These are phyloP conservation scores for Chloropsis cyanopogon DNA, from an alignment of 2,113 vertebrate genomes.

Conservation along the genomic window DNA sequence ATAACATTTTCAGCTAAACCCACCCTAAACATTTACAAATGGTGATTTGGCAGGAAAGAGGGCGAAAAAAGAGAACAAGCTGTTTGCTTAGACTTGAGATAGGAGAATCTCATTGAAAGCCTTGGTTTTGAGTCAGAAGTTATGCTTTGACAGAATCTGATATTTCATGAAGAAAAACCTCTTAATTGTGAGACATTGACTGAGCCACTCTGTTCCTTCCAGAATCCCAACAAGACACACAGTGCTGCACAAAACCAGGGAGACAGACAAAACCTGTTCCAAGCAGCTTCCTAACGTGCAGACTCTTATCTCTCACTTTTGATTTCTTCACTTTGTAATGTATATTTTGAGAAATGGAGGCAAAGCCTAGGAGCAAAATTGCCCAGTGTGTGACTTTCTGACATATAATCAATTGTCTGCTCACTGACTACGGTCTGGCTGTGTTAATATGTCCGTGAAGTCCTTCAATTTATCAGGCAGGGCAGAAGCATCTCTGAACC, in stretches of 20 bases:
- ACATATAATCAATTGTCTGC: slow-evolving; percentile 65
- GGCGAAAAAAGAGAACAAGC: neutral
- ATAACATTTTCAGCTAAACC: neutral
- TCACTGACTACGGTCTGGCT: slow-evolving; percentile 13
- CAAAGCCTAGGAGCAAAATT: slow-evolving; percentile 40
- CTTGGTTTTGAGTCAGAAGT: neutral
- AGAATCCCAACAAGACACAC: neutral
- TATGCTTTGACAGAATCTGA: neutral
- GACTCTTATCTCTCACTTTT: slow-evolving; percentile 11
- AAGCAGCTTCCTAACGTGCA: neutral
- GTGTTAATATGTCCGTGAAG: slow-evolving; percentile 48
- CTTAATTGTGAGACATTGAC: neutral
- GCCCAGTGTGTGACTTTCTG: slow-evolving; percentile 54
- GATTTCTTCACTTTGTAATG: slow-evolving; percentile 13
- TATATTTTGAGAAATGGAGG: slow-evolving; percentile 50
- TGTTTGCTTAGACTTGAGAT: neutral
- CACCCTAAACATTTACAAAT: neutral
- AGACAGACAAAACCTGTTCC: neutral
- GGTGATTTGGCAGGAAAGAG: neutral
- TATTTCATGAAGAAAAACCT: neutral
- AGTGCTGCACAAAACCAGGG: neutral
- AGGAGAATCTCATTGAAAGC: neutral
- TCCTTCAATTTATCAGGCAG: slow-evolving; percentile 52
- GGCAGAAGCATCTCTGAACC: slow-evolving; percentile 11
- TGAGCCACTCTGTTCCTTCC: neutral